These are phyloP conservation scores for Amblyjoppa fuscipennis DNA, from an alignment of 2,888 invertebrate genomes.

Conservation along the genomic window DNA sequence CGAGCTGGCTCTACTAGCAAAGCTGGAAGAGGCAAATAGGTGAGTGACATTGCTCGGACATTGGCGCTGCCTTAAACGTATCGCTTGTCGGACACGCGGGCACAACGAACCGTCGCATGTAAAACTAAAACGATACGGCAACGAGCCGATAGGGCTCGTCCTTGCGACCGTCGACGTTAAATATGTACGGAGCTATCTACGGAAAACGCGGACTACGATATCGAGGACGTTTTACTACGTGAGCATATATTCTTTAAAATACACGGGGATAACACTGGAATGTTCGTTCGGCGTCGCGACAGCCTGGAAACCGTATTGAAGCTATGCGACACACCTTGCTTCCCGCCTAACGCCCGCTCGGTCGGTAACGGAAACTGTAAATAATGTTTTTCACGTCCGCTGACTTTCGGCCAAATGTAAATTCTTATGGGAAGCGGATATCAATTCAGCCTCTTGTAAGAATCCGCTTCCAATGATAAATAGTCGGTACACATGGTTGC, in stretches of 20 bases:
- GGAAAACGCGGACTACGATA: not conserved
- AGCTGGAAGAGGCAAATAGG: conserved; percentile 97
- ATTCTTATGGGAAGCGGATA: no score
- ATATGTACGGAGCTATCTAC: conserved; percentile 1
- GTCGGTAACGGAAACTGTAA: no score
- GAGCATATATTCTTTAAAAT: not conserved
- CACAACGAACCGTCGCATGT: not conserved
- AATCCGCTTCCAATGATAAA: no score
- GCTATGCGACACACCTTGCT: no score
- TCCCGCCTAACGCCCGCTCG: no score
- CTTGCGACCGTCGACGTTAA: not conserved
- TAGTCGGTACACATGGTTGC: no score
- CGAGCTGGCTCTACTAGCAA: conserved; percentile 96
- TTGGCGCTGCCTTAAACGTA: conserved; percentile 11
- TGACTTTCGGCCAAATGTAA: no score
- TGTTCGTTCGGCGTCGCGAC: no score
- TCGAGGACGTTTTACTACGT: not conserved
- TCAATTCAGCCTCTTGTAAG: no score
- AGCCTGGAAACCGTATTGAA: no score
- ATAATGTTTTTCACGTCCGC: no score
- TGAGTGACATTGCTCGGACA: conserved; percentile 75
- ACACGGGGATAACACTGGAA: not conserved
- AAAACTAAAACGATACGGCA: conserved; percentile 9
- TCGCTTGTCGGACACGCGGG: not conserved
- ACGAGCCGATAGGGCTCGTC: not conserved